Percentiles rank a stretch among this genome's conserved stretches.
Evolutionary conservation across 2,888 invertebrate genomes (phyloP).

Genomic region (Tetranychus truncatus): DNA sequence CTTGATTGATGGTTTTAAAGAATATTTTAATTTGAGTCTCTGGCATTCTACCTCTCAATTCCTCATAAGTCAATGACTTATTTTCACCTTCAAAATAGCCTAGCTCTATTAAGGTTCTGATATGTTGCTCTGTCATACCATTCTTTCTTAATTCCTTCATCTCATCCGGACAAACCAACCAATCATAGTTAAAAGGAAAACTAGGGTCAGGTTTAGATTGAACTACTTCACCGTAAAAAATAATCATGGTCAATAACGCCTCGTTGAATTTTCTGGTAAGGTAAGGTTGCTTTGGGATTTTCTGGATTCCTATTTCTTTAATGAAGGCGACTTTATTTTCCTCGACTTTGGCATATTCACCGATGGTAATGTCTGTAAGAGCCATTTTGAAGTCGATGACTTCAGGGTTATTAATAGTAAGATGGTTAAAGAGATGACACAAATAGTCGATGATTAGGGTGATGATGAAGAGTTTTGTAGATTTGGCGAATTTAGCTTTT

Average conservation of each 20-base stretch:
- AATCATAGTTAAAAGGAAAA: background rate
- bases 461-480: background rate
- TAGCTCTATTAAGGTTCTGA: background rate
- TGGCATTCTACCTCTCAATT: background rate
- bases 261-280: background rate
- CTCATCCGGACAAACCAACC: background rate
- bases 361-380: background rate
- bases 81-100: background rate
- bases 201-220: background rate
- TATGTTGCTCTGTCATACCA: background rate
- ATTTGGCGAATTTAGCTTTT: background rate
- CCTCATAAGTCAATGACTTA: background rate
- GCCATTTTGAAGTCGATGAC: background rate
- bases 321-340: background rate
- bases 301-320: background rate
- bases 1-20: background rate
- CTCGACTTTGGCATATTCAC: background rate
- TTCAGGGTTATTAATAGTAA: no score
- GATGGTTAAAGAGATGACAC: no score
- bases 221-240: background rate
- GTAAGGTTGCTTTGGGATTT: background rate
- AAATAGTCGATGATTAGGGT: background rate
- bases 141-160: background rate
- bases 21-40: background rate
- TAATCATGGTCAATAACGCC: background rate